phyloP scores from a whole-genome alignment of 2,113 vertebrate genomes.

The Neofelis nebulosa region DNA sequence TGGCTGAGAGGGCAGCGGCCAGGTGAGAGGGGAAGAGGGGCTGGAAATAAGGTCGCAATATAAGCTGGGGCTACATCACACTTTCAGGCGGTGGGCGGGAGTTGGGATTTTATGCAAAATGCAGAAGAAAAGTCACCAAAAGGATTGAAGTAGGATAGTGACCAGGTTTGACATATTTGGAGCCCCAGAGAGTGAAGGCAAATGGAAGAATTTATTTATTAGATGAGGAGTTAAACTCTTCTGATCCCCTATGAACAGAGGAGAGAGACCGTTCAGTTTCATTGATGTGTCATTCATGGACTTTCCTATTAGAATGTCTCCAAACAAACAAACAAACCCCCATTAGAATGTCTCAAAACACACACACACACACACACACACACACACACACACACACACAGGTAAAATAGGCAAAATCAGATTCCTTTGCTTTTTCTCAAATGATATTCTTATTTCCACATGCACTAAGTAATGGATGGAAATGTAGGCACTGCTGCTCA shows the following conservation, averaged over 20 bases:
- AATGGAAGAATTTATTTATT: neutral
- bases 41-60: neutral
- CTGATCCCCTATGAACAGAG: neutral
- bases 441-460: slow-evolving; percentile 7
- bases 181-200: neutral
- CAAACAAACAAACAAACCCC: neutral
- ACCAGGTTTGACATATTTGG: neutral
- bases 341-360: neutral
- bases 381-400: neutral
- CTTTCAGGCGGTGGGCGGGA: neutral
- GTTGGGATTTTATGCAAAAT: neutral
- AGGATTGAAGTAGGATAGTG: neutral
- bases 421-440: slow-evolving; percentile 42
- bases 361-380: neutral
- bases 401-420: neutral
- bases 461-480: slow-evolving; percentile 39
- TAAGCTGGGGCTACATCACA: neutral
- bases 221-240: neutral
- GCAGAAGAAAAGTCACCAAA: neutral
- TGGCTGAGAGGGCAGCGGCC: neutral
- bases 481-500: slow-evolving; percentile 30
- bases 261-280: neutral
- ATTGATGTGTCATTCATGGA: neutral
- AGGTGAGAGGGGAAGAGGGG: neutral
- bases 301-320: neutral